Percentiles rank a stretch among this genome's conserved stretches.
Evolutionary conservation across 2,113 vertebrate genomes (phyloP).

Genomic region (Chloroceryle aenea): DNA sequence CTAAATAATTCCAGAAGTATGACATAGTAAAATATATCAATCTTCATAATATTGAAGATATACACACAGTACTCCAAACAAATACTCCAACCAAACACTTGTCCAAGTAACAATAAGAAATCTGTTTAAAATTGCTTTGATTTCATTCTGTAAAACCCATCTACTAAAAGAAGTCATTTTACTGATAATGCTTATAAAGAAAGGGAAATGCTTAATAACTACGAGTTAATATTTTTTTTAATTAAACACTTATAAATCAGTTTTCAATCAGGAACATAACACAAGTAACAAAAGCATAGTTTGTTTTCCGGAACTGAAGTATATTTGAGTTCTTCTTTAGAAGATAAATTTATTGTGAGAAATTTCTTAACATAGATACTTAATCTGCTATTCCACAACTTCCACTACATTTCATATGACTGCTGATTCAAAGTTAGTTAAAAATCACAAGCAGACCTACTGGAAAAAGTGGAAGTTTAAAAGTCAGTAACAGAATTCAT

Average conservation of each 20-base stretch:
- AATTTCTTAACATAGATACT: not conserved
- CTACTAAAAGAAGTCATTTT: not conserved
- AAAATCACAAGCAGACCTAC: not conserved
- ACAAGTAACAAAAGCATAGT: not conserved
- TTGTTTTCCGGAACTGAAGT: not conserved
- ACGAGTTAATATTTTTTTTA: not conserved
- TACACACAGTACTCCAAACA: not conserved
- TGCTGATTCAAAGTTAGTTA: not conserved
- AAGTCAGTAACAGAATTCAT: not conserved
- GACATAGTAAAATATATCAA: not conserved
- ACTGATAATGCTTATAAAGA: not conserved
- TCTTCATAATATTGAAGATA: no score
- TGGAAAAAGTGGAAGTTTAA: not conserved
- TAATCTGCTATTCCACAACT: not conserved
- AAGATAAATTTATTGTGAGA: not conserved
- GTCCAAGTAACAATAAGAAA: not conserved
- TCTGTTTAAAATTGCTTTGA: not conserved
- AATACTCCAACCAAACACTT: not conserved
- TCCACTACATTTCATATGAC: not conserved
- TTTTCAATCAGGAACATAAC: not conserved
- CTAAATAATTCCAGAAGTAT: not conserved
- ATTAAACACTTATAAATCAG: not conserved
- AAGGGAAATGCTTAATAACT: not conserved
- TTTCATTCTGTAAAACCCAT: not conserved
- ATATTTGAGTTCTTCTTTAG: not conserved